These are phyloP conservation scores for Drosophila borealis DNA, from an alignment of 2,888 invertebrate genomes.

Conservation along the genomic window DNA sequence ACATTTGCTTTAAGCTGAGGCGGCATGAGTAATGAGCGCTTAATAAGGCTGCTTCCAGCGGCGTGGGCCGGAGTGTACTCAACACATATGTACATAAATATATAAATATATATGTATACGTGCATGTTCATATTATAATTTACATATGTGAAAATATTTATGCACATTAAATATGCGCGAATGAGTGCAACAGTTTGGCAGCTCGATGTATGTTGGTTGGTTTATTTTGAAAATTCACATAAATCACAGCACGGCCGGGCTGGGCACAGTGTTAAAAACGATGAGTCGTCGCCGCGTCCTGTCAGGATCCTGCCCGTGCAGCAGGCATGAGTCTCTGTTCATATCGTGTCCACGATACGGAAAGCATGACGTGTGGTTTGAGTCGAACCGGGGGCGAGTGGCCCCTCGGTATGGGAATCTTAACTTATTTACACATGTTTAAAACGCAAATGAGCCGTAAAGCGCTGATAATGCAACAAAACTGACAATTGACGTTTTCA, in stretches of 20 bases:
- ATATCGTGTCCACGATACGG: conserved; percentile 44
- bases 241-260: conserved; percentile 58
- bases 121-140: conserved; percentile 49
- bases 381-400: conserved; percentile 2
- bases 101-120: conserved; percentile 24
- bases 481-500: conserved; percentile 67
- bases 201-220: background rate
- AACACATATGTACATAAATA: background rate
- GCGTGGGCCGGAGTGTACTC: conserved; percentile 17
- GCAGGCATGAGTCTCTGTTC: conserved; percentile 47
- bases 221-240: conserved; percentile 59
- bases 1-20: conserved; percentile 18
- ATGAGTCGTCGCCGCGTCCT: conserved; percentile 45
- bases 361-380: conserved; percentile 33
- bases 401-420: conserved; percentile 24
- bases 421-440: conserved; percentile 76
- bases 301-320: conserved; percentile 46
- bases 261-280: conserved; percentile 52
- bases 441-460: conserved; percentile 77
- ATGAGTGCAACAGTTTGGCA: conserved; percentile 44
- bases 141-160: conserved; percentile 61
- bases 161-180: conserved; percentile 62
- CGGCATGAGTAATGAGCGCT: conserved; percentile 69
- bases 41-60: conserved; percentile 55
- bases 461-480: conserved; percentile 72